Percentiles rank a stretch among this genome's conserved stretches.
Conservation (phyloP, 2,888 invertebrate genomes). For the Euzetes globulus region DNA sequence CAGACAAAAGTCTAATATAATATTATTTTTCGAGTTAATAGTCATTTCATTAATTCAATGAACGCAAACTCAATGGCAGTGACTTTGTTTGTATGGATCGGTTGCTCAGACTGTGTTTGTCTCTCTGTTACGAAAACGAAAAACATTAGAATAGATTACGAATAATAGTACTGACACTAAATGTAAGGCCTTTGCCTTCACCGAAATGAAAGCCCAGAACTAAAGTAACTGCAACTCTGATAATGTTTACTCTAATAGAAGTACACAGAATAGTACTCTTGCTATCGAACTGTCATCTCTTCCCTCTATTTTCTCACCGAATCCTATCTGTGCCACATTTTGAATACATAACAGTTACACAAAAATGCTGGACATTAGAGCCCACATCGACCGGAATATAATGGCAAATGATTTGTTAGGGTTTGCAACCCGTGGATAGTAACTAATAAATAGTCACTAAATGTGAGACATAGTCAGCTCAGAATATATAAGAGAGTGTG, state of each 20-base stretch:
- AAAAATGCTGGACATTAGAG: neutral
- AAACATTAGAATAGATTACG: neutral
- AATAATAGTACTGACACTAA: neutral
- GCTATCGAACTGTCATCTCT: neutral
- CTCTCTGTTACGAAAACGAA: neutral
- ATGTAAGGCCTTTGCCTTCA: neutral
- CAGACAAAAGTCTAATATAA: neutral
- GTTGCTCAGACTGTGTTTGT: neutral
- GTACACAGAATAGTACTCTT: neutral
- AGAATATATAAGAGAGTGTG: neutral
- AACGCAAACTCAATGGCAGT: neutral
- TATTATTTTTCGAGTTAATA: conserved; percentile 3
- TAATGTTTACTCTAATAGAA: neutral
- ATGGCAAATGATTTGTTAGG: conserved; percentile 20
- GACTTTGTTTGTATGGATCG: neutral
- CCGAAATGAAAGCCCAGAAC: neutral
- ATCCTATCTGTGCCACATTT: neutral
- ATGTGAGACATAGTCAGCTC: conserved; percentile 6
- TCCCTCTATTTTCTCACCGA: neutral
- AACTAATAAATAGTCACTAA: conserved; percentile 20
- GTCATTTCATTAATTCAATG: conserved; percentile 19
- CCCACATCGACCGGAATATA: neutral
- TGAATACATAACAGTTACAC: neutral
- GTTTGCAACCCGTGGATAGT: neutral
- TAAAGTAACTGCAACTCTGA: neutral